Base-by-base conservation (phyloP, 2,888 invertebrate genomes). In the Pseudeuparius sepicola region DNA sequence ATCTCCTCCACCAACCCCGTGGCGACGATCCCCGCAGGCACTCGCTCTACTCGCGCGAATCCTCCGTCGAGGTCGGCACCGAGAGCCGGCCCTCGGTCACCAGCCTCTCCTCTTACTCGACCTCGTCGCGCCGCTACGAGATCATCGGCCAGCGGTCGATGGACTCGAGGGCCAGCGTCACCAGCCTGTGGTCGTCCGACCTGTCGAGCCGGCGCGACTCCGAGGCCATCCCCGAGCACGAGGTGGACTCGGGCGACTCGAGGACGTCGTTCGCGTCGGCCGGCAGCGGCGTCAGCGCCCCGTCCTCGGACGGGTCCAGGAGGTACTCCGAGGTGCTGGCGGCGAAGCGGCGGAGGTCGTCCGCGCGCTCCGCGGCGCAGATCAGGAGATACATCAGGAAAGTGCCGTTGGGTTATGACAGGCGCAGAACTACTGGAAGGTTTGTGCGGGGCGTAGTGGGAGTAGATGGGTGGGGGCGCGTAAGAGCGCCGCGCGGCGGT, bases 361-460 rank as follows among this genome's bases (percentile, higher is more conserved):
- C 62, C 3, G 57, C 61, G 4, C 49, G 55, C 13, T 45, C 61
- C 36, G 51, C 57, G 3, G 50, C 59, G 18, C 61, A 60, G 46
- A 49, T 59, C 18, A 52, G 62, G 30, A 51, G 72, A 39, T 68
- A 70, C 15, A 59, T 70, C 12, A 59, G 73, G 39, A 65, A 72
- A 45, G 57, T 65, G 40, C 74, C 73, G 13, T 63, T 71, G 36
- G 68, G 70, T 30, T 54, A 59, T 40, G 72, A 65, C 31, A 58
- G 74, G 32, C 64, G 74, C 55, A 63, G 74, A 50, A 75, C 75
- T 31, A 74, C 74, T 44, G 75, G 75, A 63, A 75, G 75, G 75
- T 75, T 55, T 44, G 53, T 69, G 46, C n/a, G n/a, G n/a, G n/a
- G n/a, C n/a, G n/a, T n/a, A n/a, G n/a, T n/a, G 17, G 16, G 10